phyloP scores from a whole-genome alignment of 2,888 invertebrate species.

The Xiphydria camelus region DNA sequence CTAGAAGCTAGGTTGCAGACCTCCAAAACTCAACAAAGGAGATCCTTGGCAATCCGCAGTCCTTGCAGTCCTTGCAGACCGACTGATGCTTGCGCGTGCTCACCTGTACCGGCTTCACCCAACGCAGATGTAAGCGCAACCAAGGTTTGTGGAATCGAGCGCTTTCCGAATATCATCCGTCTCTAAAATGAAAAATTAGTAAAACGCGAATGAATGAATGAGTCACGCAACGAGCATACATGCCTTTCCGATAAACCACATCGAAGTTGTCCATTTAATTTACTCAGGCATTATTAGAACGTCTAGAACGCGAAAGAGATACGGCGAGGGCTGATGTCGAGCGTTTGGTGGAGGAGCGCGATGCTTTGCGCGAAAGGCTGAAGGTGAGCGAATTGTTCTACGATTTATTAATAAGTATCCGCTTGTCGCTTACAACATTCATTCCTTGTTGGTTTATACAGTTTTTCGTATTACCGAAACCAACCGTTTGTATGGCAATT shows the following conservation, averaged over 20 bases:
- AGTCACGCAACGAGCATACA: too few relatives aligned
- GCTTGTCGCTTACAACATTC: conserved; percentile 3
- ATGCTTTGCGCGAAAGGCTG: conserved; percentile 63
- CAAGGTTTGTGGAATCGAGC: too few relatives aligned
- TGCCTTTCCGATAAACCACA: too few relatives aligned
- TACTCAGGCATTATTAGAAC: conserved; percentile 53
- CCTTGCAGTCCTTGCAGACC: conserved; percentile 35
- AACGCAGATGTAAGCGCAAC: conserved; percentile 26
- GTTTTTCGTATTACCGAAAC: too few relatives aligned
- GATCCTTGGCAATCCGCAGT: conserved; percentile 21
- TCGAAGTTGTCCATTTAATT: too few relatives aligned
- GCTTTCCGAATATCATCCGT: too few relatives aligned
- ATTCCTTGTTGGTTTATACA: conserved; percentile 18
- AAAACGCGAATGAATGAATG: too few relatives aligned
- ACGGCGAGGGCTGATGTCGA: conserved; percentile 61
- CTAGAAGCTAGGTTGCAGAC: conserved; percentile 55
- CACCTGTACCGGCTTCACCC: conserved; percentile 16
- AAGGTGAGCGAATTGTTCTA: conserved; percentile 56
- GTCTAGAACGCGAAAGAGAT: conserved; percentile 63
- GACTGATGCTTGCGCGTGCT: conserved; percentile 26
- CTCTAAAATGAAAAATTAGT: too few relatives aligned
- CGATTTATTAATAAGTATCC: not conserved
- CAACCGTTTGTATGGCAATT: too few relatives aligned
- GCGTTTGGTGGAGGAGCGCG: conserved; percentile 65
- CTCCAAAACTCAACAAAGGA: conserved; percentile 31